A percentile compares a stretch with the other conserved stretches of the same genome.
These are phyloP conservation scores for Myocastor coypus DNA, from an alignment of 2,113 vertebrate genomes.

Conservation along the genomic window DNA sequence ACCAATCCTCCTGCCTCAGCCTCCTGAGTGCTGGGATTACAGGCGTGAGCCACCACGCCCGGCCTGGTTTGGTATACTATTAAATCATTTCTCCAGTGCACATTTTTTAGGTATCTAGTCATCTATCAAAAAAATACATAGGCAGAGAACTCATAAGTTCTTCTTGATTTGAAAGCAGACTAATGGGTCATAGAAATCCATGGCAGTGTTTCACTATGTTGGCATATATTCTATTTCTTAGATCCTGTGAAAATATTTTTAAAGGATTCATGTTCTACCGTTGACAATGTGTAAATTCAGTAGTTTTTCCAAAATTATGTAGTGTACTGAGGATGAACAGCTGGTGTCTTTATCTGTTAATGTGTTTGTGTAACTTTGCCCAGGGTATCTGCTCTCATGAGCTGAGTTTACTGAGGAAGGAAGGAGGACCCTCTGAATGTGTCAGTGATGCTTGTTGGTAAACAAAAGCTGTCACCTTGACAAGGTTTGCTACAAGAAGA, in stretches of 20 bases:
- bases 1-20: no score
- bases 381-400: not conserved
- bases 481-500: not conserved
- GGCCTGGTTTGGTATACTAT: not conserved
- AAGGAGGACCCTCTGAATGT: not conserved
- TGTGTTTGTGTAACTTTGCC: not conserved
- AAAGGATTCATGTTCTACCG: not conserved
- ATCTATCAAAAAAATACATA: not conserved
- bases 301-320: not conserved
- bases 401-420: slow-evolving; percentile 6
- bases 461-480: slow-evolving; percentile 27
- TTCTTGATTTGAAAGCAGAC: slow-evolving; percentile 13
- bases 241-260: not conserved
- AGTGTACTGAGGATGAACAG: not conserved
- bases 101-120: not conserved
- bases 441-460: slow-evolving; percentile 22
- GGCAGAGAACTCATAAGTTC: not conserved
- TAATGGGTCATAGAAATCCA: not conserved
- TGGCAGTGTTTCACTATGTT: not conserved
- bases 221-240: not conserved
- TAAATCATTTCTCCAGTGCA: not conserved
- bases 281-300: not conserved
- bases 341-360: not conserved
- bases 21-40: no score
- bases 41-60: no score